Evolutionary conservation across 2,888 invertebrate species (phyloP).

Genomic region (Zelleria hepariella): DNA sequence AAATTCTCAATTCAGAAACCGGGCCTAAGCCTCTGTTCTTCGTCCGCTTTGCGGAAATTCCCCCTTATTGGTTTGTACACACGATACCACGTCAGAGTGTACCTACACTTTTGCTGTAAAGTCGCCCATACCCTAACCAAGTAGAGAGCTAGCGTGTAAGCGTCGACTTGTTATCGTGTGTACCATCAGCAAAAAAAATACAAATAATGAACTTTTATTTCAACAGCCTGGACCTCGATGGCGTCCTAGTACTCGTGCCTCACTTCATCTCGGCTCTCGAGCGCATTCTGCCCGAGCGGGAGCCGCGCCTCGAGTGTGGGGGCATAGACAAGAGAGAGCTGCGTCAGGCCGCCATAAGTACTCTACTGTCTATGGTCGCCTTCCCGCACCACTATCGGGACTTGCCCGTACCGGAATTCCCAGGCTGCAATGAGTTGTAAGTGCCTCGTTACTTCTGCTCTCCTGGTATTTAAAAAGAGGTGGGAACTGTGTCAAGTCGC

Average conservation of each 20-base stretch:
- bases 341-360: conserved; percentile 91
- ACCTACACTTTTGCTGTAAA: too few species aligned
- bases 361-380: conserved; percentile 90
- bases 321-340: conserved; percentile 82
- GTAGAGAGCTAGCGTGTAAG: too few species aligned
- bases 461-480: too few species aligned
- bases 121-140: too few species aligned
- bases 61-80: too few species aligned
- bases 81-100: too few species aligned
- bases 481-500: conserved; percentile 91
- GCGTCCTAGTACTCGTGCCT: conserved; percentile 92
- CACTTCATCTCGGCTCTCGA: conserved; percentile 92
- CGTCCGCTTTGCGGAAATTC: too few species aligned
- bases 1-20: too few species aligned
- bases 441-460: conserved; percentile 16
- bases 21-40: too few species aligned
- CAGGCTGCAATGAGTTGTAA: conserved; percentile 69
- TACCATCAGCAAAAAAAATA: too few species aligned
- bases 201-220: too few species aligned
- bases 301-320: conserved; percentile 79
- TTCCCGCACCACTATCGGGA: conserved; percentile 94
- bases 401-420: conserved; percentile 79
- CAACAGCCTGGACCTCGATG: conserved; percentile 88
- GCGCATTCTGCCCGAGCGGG: conserved; percentile 89
- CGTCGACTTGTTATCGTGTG: too few species aligned